Evolutionary conservation across 23 tunicate genomes (phyloP), one percentile per base, ranked within the genome.

Genomic region (Diplosoma virens): DNA sequence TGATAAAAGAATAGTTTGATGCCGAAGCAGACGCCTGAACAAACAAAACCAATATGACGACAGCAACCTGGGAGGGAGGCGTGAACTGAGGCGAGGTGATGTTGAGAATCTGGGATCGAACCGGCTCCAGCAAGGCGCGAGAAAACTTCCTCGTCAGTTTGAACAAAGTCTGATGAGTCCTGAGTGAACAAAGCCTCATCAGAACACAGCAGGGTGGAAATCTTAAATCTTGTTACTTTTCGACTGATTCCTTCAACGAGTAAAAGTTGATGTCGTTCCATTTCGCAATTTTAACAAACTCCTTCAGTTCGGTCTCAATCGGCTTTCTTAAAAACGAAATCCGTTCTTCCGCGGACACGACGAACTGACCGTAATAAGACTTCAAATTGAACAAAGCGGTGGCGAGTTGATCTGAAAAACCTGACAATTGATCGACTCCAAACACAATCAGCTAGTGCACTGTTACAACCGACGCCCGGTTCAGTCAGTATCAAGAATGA

Each of bases 261-360:
- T 86, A 92, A 29, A 81, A 86, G 37, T 85, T 92, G 35, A 80
- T 67, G 59, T 86, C 87, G 47, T 85, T 92, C 98, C 98, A 92
- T 54, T 76, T 81, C 24, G 84, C 78, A 48, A 92, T 92, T 71
- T 80, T 77, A 26, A 86, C 79, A 53, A 77, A 86, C 41, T 86
- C 79, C 53, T 71, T 93, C 56, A 93, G 32, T 32, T 86, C 85
- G 30, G 86, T 93, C 53, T 86, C 98, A 9, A 87, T 86, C 33
- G 88, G 89, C 33, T 82, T 82, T 36, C 93, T 45, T 28, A 93
- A 16, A 9, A 66, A 48, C 48, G 59, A 23, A 50, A 82, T 73
- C 20, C 89, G 76, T 1, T 50, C 81, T 22, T 48, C 32, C 28
- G 25, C 52, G 1, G 78, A 41, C 9, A 45, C 23, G 0, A 63